Base-by-base conservation (phyloP, 2,113 vertebrate species). In the Coptodon rendalli region DNA sequence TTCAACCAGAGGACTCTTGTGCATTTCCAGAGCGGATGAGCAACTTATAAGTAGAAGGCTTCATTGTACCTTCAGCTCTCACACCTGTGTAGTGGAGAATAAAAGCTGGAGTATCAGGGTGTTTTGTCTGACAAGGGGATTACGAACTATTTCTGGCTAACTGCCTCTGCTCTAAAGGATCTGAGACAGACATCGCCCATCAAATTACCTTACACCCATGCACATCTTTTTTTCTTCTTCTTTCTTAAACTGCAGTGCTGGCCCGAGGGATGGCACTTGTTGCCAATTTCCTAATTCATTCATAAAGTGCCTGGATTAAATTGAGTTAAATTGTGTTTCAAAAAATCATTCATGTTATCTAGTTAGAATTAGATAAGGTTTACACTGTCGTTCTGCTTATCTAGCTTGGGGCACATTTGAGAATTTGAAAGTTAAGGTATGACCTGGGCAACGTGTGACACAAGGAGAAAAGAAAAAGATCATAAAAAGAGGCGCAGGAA, bases 401-500 rank as follows among this genome's bases (percentile, higher is more conserved):
- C 12, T 13, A 53, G 71, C 50, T 24, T 24, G 68, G 10, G 10
- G 24, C 73, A 63, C 71, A 81, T 87, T 54, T 82, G 82, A 90
- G 61, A 86, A 91, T 90, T 90, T 90, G 88, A 87, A 68, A 40
- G 73, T 40, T 80, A 40, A 40, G 87, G 87, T 94, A 93, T 83
- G 88, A 94, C 83, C 45, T 80, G 56, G 11, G 57, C 24, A 71
- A 34, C 85, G 31, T 78, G 73, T 78, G 73, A 78, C 73, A 82
- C 48, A 22, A 89, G 89, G 91, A 94, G 88, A 93, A 87, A 81
- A 89, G 91, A 85, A 83, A 85, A 83, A 85, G 91, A 91, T 93
- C 88, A 90, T 95, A 95, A 96, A 96, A 95, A 90, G 92, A 93
- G 92, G 94, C 89, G 90, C 93, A 95, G 94, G 93, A 95, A 90